A percentile compares a stretch with the other conserved stretches of the same genome.
phyloP scores from a whole-genome alignment of 2,797 vertebrate species.

The Botia almorhae region DNA sequence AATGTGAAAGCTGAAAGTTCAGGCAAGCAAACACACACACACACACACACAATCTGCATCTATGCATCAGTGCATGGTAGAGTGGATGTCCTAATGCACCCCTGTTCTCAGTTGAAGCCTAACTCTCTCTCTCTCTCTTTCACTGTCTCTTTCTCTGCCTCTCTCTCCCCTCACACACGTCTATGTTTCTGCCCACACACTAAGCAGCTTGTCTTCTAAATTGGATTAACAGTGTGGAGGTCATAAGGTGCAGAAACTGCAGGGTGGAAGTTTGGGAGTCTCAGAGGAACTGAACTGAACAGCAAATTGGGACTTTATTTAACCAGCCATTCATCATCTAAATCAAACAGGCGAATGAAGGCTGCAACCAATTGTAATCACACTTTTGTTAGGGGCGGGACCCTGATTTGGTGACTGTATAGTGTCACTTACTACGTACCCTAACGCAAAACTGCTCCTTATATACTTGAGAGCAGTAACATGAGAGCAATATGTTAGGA shows the following conservation, averaged over 20 bases:
- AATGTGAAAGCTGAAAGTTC: not conserved
- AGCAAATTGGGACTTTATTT: slow-evolving; percentile 1
- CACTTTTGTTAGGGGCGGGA: not conserved
- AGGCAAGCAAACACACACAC: not conserved
- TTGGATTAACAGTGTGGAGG: slow-evolving; percentile 20
- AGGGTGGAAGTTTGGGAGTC: not conserved
- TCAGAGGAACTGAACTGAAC: not conserved
- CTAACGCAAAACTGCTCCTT: no score
- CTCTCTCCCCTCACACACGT: not conserved
- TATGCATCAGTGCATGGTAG: not conserved
- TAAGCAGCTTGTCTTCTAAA: slow-evolving; percentile 5
- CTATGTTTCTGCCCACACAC: not conserved
- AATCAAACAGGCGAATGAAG: not conserved
- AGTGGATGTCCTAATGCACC: not conserved
- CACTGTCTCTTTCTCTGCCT: not conserved
- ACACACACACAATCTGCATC: not conserved
- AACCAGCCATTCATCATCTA: not conserved
- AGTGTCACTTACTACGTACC: no score
- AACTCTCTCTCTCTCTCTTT: not conserved
- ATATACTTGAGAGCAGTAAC: no score
- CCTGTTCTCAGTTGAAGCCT: no score
- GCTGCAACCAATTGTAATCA: not conserved
- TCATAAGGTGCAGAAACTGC: slow-evolving; percentile 9
- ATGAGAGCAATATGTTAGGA: no score
- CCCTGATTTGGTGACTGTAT: no score